Evolutionary conservation across 1,140 invertebrate species (phyloP), one percentile per base, ranked within the genome.

Genomic region (Hycleus cichorii): DNA sequence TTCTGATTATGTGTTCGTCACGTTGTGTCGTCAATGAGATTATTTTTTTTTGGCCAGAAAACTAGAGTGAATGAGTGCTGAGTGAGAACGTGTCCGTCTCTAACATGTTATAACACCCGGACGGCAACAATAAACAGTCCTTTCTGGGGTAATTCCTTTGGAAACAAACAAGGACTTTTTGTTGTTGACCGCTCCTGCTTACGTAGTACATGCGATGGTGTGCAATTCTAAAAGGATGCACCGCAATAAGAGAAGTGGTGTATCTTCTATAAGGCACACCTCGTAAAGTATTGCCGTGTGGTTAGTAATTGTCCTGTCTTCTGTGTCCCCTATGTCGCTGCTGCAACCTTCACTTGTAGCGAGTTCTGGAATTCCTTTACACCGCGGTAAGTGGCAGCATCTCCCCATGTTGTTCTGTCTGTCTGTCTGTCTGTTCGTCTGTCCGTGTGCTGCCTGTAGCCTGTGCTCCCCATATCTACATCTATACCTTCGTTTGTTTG

Each of bases 351-450:
- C 79, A 80, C 80, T 66, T 71, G 80, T 90, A 93, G 90, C 90
- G 88, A 89, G 86, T 93, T 92, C 89, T 93, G 90, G 90, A 92
- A 88, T 87, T 91, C 88, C 84, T 93, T 93, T 89, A 89, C 87
- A 86, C 90, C 89, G 87, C 88, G 90, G 91, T 93, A 93, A 93
- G 90, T 91, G 84, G 83, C 83, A 85, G 83, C 83, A 73, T 74
- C 69, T 64, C 68, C 72, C 71, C 69, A 67, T 71, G 65, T 71
- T 71, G 64, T 60, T 70, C 63, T 69, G 66, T 71, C 67, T 70
- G 66, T 68, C 63, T 67, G 66, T 68, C 63, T 67, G 66, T 68
- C 64, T 70, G 68, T 70, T 64, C 66, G 68, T 72, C 64, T 69
- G 65, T 69, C 69, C 67, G 67, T 72, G 70, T 74, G 71, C 69